Conservation (phyloP, 2,888 invertebrate species). For the Microctonus hyperodae region DNA sequence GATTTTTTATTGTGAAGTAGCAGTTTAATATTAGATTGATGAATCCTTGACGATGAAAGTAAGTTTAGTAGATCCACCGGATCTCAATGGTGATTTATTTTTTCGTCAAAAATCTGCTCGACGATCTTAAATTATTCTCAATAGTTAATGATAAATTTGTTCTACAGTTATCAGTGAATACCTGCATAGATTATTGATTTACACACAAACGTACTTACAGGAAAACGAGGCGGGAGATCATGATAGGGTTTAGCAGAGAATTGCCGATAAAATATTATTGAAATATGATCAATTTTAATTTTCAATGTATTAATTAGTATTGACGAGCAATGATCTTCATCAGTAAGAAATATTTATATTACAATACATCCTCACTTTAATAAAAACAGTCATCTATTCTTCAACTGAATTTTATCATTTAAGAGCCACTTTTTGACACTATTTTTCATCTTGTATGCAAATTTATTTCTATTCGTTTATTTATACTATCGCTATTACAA, state of each 20-base stretch:
- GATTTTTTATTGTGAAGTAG: too few species aligned
- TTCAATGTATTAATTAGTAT: constrained; percentile 47
- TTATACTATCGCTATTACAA: background rate
- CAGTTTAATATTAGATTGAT: too few species aligned
- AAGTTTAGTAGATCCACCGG: too few species aligned
- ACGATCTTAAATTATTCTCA: too few species aligned
- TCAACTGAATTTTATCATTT: constrained; percentile 51
- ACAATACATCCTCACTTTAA: constrained; percentile 57
- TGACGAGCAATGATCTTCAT: constrained; percentile 42
- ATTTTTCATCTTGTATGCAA: background rate
- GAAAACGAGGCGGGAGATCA: background rate
- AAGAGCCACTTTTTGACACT: background rate
- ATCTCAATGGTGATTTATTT: too few species aligned
- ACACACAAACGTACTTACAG: background rate
- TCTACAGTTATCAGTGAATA: background rate
- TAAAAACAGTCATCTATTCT: constrained; percentile 59
- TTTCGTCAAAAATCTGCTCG: too few species aligned
- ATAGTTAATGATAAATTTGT: background rate
- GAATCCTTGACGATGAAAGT: too few species aligned
- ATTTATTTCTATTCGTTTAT: constrained; percentile 6
- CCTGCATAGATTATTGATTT: background rate
- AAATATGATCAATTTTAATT: constrained; percentile 49
- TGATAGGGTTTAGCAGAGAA: background rate
- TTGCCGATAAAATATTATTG: constrained; percentile 38
- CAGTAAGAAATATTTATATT: constrained; percentile 47